Percentiles rank a stretch among this genome's conserved stretches.
Conservation (phyloP, 2,888 invertebrate species). For the Nephrocerus scutellatus region DNA sequence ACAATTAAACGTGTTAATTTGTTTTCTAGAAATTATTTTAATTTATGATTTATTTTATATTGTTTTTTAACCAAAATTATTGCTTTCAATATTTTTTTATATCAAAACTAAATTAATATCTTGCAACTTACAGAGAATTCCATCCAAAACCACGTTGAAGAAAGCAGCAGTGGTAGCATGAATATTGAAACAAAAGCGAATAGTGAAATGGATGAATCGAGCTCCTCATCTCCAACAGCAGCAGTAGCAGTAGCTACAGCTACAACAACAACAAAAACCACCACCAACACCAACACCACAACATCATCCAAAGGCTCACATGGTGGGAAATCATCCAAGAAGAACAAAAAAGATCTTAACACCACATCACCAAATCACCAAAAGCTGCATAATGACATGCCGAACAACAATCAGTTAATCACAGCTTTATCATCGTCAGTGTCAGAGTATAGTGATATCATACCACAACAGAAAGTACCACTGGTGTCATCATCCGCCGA, state of each 20-base stretch:
- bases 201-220: slow-evolving; percentile 24
- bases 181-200: slow-evolving; percentile 30
- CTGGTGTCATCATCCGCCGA: slow-evolving; percentile 19
- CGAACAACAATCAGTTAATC: slow-evolving; percentile 21
- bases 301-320: slow-evolving; percentile 11
- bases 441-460: no score
- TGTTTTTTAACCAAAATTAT: no score
- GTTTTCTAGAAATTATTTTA: no score
- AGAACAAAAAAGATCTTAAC: no score
- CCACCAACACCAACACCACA: slow-evolving; percentile 11
- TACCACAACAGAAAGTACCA: slow-evolving; percentile 19
- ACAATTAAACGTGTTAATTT: no score
- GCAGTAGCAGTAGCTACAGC: slow-evolving; percentile 15
- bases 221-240: slow-evolving; percentile 30
- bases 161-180: slow-evolving; percentile 21
- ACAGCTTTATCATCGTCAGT: slow-evolving; percentile 16
- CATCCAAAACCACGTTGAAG: slow-evolving; percentile 33
- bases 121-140: slow-evolving; percentile 39
- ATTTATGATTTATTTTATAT: no score
- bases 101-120: no score
- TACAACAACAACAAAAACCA: slow-evolving; percentile 21
- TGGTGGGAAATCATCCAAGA: no score
- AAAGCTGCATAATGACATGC: no score
- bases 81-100: no score
- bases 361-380: no score